Evolutionary conservation across 2,113 vertebrate species (phyloP).

Genomic region (Andinoacara biseriatus): DNA sequence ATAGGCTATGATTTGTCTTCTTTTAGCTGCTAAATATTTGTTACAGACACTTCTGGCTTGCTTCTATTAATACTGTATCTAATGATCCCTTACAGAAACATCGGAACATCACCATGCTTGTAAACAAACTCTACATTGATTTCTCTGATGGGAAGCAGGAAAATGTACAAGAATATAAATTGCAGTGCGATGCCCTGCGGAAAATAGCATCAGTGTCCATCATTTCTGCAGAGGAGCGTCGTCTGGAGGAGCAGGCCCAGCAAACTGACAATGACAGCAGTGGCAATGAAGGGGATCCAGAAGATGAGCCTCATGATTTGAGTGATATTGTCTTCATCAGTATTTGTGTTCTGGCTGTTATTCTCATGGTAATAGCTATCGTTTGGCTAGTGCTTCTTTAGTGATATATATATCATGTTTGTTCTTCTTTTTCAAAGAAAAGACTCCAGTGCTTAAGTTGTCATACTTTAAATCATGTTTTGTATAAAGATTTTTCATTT

Average conservation of each 20-base stretch:
- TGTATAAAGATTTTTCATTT: neutral
- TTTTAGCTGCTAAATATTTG: neutral
- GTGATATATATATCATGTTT: neutral
- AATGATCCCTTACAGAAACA: slow-evolving; percentile 84
- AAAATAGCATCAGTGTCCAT: slow-evolving; percentile 89
- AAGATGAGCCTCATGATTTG: slow-evolving; percentile 84
- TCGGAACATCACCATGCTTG: slow-evolving; percentile 87
- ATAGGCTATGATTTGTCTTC: neutral
- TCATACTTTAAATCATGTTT: slow-evolving; percentile 36
- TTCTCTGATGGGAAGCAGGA: slow-evolving; percentile 83
- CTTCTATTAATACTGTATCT: neutral
- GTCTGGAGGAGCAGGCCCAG: slow-evolving; percentile 80
- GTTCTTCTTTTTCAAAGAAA: neutral
- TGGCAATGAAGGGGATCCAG: neutral
- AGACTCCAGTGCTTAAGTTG: neutral
- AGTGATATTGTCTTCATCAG: slow-evolving; percentile 95
- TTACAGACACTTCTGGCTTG: neutral
- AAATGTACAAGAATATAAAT: slow-evolving; percentile 89
- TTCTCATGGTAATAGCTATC: slow-evolving; percentile 95
- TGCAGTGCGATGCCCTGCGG: slow-evolving; percentile 90
- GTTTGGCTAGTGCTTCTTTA: slow-evolving; percentile 93
- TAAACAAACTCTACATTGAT: slow-evolving; percentile 93
- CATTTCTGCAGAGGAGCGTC: slow-evolving; percentile 81
- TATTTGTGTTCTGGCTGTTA: slow-evolving; percentile 93
- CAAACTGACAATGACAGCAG: slow-evolving; percentile 73